These are phyloP conservation scores for Acleris literana DNA, from an alignment of 2,888 invertebrate genomes.

Conservation along the genomic window DNA sequence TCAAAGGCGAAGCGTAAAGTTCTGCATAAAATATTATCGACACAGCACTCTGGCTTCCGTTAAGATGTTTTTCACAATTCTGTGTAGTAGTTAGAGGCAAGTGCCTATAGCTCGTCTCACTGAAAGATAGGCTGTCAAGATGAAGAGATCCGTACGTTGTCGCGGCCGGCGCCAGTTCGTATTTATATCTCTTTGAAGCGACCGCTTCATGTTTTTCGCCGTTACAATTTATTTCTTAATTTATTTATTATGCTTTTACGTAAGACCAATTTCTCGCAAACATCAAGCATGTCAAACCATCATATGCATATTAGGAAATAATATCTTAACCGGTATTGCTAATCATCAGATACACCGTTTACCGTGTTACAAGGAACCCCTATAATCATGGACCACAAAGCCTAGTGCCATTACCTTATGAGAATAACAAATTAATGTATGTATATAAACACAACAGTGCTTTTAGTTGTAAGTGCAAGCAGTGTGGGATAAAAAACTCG, in stretches of 20 bases:
- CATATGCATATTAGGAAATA: conserved; percentile 24
- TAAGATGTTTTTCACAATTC: conserved; percentile 29
- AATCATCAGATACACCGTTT: conserved; percentile 36
- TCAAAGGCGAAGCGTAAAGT: conserved; percentile 34
- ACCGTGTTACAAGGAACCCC: conserved; percentile 38
- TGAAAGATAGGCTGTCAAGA: conserved; percentile 49
- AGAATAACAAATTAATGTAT: conserved; percentile 17
- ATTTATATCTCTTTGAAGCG: conserved; percentile 69
- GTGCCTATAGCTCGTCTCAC: conserved; percentile 17
- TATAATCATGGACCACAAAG: conserved; percentile 42
- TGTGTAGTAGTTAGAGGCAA: conserved; percentile 12
- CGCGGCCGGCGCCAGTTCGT: conserved; percentile 53
- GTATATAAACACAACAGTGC: conserved; percentile 19
- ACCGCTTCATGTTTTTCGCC: conserved; percentile 59
- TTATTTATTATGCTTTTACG: neutral
- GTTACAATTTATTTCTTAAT: conserved; percentile 53
- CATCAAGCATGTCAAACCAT: neutral
- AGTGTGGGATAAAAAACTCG: neutral
- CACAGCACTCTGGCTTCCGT: conserved; percentile 28
- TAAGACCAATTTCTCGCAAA: conserved; percentile 20
- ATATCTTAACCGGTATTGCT: conserved; percentile 37
- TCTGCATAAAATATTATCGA: conserved; percentile 24
- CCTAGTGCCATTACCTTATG: conserved; percentile 26
- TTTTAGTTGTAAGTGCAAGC: neutral
- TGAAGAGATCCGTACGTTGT: conserved; percentile 56